phyloP scores from a whole-genome alignment of 1,140 invertebrate species.

The Dinothrombium tinctorium region DNA sequence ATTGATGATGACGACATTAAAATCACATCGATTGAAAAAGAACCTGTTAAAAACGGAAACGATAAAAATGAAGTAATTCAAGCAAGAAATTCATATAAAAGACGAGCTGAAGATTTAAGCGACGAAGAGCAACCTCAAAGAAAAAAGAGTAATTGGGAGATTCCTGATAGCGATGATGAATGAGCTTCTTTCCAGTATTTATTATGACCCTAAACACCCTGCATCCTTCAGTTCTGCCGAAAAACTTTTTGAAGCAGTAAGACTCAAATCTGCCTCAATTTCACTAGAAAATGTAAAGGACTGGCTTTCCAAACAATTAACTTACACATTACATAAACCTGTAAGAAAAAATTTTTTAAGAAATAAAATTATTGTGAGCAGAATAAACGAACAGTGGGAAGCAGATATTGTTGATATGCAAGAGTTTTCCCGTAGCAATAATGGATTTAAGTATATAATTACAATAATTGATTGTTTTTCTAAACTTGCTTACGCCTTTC shows the following conservation, averaged over 20 bases:
- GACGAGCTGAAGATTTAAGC: too few species aligned
- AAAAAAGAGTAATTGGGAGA: too few species aligned
- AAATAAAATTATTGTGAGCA: constrained; percentile 8
- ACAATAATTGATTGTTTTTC: constrained; percentile 16
- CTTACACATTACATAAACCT: constrained; percentile 16
- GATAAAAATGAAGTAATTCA: too few species aligned
- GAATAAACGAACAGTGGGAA: constrained; percentile 15
- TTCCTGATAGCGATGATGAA: neutral
- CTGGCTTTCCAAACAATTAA: constrained; percentile 10
- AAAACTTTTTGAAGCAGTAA: neutral
- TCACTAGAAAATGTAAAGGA: constrained; percentile 7
- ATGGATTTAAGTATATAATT: constrained; percentile 14
- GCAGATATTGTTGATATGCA: constrained; percentile 16
- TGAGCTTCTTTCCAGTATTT: constrained; percentile 4
- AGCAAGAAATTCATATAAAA: too few species aligned
- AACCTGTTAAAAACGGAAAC: too few species aligned
- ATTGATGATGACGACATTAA: too few species aligned
- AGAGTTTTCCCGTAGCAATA: constrained; percentile 12
- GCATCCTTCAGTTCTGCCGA: neutral
- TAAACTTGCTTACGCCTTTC: constrained; percentile 15
- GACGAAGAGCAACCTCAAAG: too few species aligned
- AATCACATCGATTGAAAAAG: too few species aligned
- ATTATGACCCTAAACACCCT: constrained; percentile 1
- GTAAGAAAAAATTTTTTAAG: constrained; percentile 13
- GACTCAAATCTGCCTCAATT: neutral